Percentiles rank a stretch among this genome's conserved stretches.
These are phyloP conservation scores for Diachasma alloeum DNA, from an alignment of 1,140 invertebrate genomes.

Conservation along the genomic window DNA sequence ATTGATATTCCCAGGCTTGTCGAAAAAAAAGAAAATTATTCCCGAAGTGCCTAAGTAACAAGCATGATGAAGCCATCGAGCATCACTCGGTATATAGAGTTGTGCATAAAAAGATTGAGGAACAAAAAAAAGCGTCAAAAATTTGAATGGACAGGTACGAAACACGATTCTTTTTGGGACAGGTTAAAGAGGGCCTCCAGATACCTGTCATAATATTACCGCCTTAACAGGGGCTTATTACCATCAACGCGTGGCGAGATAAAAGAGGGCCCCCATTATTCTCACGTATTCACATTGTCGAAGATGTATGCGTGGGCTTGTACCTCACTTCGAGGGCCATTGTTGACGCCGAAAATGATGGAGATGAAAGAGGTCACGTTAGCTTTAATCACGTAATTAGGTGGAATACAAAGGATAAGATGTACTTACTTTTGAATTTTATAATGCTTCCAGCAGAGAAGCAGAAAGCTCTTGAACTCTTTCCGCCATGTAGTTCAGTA, in stretches of 20 bases:
- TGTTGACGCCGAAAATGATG: not conserved
- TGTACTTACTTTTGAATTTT: not conserved
- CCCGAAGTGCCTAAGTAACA: conserved; percentile 3
- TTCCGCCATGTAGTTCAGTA: too few relatives aligned
- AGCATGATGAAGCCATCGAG: not conserved
- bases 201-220: conserved; percentile 41
- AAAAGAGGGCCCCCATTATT: conserved; percentile 21
- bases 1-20: too few relatives aligned
- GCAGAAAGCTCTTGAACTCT: too few relatives aligned
- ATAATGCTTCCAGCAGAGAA: too few relatives aligned
- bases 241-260: conserved; percentile 34
- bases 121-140: not conserved
- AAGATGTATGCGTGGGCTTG: conserved; percentile 7
- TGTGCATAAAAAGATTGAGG: not conserved
- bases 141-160: conserved; percentile 15
- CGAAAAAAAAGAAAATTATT: not conserved
- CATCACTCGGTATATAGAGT: not conserved
- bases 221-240: conserved; percentile 44
- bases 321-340: not conserved
- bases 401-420: not conserved
- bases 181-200: conserved; percentile 28
- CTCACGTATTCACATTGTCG: not conserved
- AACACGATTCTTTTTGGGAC: conserved; percentile 24
- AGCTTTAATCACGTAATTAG: not conserved
- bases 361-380: not conserved